These are phyloP conservation scores for Distichodus sexfasciatus DNA, from an alignment of 2,797 vertebrate genomes.

Conservation along the genomic window DNA sequence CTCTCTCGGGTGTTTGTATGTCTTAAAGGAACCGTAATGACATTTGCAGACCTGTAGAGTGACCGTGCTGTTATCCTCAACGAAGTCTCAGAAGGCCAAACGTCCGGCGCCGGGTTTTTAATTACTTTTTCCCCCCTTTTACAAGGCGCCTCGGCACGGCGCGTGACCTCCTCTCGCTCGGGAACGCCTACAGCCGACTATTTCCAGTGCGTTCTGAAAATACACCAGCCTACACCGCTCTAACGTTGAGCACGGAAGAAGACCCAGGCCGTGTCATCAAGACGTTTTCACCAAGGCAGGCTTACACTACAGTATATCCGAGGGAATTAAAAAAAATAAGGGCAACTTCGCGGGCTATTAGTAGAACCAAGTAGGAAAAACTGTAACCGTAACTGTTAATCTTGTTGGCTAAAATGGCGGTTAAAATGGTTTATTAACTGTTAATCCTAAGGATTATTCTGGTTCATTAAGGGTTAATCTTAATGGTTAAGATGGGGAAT, in stretches of 20 bases:
- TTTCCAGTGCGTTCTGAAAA: neutral
- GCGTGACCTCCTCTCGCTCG: neutral
- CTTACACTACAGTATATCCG: too few relatives aligned
- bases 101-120: neutral
- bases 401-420: too few relatives aligned
- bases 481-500: too few relatives aligned
- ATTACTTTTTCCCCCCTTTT: slow-evolving; percentile 10
- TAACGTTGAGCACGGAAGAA: neutral
- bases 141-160: neutral
- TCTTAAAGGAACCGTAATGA: slow-evolving; percentile 11
- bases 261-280: neutral
- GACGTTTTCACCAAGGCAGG: neutral
- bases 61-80: neutral
- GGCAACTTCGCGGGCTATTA: too few relatives aligned
- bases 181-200: neutral
- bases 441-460: too few relatives aligned
- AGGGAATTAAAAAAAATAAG: too few relatives aligned
- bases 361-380: too few relatives aligned
- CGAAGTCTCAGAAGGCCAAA: neutral
- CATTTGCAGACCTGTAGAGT: neutral
- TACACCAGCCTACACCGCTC: neutral
- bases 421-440: too few relatives aligned
- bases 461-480: too few relatives aligned
- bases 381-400: too few relatives aligned
- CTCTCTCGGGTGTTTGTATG: neutral